These are phyloP conservation scores for Chrysomela aeneicollis DNA, from an alignment of 2,888 invertebrate species.

Conservation along the genomic window DNA sequence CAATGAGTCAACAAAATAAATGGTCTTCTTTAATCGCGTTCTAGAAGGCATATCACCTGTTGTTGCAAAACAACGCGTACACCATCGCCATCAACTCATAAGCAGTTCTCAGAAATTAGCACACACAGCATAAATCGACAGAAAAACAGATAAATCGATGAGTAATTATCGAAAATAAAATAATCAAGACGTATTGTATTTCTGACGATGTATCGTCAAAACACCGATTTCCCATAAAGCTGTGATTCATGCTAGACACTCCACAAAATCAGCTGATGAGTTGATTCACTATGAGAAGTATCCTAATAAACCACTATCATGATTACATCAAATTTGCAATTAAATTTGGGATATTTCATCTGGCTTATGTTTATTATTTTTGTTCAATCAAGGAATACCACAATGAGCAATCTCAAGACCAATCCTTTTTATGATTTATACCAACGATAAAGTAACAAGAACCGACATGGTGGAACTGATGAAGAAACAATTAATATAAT, in stretches of 20 bases:
- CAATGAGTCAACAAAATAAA: too few species aligned
- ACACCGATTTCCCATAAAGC: not conserved
- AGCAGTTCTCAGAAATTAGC: not conserved
- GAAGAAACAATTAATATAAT: too few species aligned
- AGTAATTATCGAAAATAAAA: slow-evolving; percentile 2
- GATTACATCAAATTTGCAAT: too few species aligned
- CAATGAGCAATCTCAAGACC: too few species aligned
- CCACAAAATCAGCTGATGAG: not conserved
- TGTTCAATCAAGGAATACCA: too few species aligned
- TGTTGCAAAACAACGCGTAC: not conserved
- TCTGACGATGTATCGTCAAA: not conserved
- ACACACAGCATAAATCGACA: not conserved
- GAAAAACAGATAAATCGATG: slow-evolving; percentile 5
- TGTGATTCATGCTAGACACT: not conserved
- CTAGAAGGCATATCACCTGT: slow-evolving; percentile 4
- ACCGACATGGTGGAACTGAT: too few species aligned
- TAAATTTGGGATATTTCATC: too few species aligned
- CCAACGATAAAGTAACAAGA: too few species aligned
- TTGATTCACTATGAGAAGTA: not conserved
- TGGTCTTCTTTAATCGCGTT: too few species aligned
- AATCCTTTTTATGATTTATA: too few species aligned
- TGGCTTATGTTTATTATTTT: too few species aligned
- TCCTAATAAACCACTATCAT: too few species aligned
- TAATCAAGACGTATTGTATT: not conserved
- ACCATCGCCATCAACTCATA: not conserved